Conservation (phyloP, 2,113 vertebrate genomes). For the Chamaea fasciata region DNA sequence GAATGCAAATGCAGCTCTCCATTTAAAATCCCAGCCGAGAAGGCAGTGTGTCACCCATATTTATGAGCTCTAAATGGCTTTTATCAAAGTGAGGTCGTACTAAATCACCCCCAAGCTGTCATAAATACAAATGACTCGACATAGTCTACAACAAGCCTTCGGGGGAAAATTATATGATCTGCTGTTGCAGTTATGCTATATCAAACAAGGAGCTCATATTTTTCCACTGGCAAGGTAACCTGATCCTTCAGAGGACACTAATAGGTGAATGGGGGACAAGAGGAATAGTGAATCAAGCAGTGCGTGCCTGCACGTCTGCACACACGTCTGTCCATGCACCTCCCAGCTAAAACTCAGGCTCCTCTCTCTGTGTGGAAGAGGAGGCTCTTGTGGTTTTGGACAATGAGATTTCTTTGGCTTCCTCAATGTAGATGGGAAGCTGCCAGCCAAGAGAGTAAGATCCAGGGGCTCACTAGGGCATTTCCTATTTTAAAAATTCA, state of each 20-base stretch:
- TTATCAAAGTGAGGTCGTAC: conserved; percentile 75
- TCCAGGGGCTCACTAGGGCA: conserved; percentile 17
- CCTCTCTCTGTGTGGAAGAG: not conserved
- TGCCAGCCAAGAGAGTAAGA: not conserved
- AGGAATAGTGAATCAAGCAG: not conserved
- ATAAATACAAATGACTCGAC: conserved; percentile 78
- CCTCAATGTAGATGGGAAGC: not conserved
- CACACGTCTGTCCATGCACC: not conserved
- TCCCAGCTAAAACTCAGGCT: not conserved
- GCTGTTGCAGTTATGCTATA: conserved; percentile 72
- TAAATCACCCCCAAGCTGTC: conserved; percentile 74
- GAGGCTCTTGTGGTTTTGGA: not conserved
- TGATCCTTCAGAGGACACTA: conserved; percentile 65
- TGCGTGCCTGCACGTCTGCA: not conserved
- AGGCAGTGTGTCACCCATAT: conserved; percentile 71
- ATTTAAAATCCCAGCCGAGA: conserved; percentile 50
- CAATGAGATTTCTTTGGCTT: not conserved
- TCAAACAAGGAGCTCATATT: conserved; percentile 69
- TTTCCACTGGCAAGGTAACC: conserved; percentile 74
- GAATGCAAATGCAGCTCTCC: conserved; percentile 62
- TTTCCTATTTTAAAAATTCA: conserved; percentile 40
- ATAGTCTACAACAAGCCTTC: conserved; percentile 74
- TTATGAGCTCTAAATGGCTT: conserved; percentile 78
- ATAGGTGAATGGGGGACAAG: conserved; percentile 45
- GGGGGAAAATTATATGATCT: conserved; percentile 75